Conservation (phyloP, 2,797 vertebrate genomes). For the Pampus argenteus region DNA sequence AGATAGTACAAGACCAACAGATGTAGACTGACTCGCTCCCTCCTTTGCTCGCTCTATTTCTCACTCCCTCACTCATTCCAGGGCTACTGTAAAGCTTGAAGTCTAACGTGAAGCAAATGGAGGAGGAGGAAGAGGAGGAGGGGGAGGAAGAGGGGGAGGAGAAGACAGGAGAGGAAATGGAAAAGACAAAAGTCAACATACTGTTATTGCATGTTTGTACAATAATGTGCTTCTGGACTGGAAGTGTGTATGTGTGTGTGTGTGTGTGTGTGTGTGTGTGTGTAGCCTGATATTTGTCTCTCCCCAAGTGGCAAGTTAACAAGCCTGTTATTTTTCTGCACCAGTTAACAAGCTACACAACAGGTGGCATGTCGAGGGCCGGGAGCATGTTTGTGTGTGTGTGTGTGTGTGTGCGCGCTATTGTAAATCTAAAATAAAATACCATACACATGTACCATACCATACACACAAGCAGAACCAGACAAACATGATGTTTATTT, state of each 20-base stretch:
- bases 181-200: conserved; percentile 7
- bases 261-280: conserved; percentile 23
- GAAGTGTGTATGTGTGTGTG: conserved; percentile 12
- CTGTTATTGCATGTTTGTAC: not conserved
- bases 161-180: conserved; percentile 15
- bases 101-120: conserved; percentile 71
- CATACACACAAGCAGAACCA: not conserved
- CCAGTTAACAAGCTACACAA: conserved; percentile 50
- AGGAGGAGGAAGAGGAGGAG: conserved; percentile 21
- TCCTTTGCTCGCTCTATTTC: conserved; percentile 25
- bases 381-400: conserved; percentile 1
- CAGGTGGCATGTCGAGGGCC: conserved; percentile 40
- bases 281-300: conserved; percentile 59
- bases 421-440: conserved; percentile 2
- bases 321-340: conserved; percentile 57
- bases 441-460: not conserved
- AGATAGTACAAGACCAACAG: conserved; percentile 77
- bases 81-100: conserved; percentile 58
- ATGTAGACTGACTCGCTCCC: conserved; percentile 70
- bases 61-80: conserved; percentile 30
- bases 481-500: not conserved
- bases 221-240: not conserved
- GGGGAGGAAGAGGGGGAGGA: conserved; percentile 23
- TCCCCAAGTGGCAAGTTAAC: conserved; percentile 70
- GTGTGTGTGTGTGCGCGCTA: not conserved